Conservation (phyloP, 2,888 invertebrate species). For the Exephanes ischioxanthus region DNA sequence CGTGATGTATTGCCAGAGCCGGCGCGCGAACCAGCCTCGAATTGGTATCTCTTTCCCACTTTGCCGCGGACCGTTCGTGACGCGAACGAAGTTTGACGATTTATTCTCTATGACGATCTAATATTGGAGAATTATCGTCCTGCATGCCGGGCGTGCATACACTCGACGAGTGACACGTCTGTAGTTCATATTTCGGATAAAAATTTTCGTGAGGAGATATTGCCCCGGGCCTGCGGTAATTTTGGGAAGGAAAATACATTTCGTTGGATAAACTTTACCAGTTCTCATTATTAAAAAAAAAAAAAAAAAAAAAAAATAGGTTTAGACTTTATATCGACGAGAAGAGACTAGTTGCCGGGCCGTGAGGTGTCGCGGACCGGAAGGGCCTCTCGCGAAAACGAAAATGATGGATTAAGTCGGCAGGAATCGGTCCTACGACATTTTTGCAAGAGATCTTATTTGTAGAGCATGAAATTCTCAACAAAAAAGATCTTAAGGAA, state of each 20-base stretch:
- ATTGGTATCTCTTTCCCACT: constrained; percentile 12
- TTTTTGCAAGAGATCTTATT: neutral
- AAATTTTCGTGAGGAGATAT: neutral
- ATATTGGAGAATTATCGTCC: constrained; percentile 68
- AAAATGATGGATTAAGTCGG: neutral
- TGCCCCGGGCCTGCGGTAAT: neutral
- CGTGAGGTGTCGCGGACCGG: neutral
- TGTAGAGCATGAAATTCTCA: neutral
- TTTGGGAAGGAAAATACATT: neutral
- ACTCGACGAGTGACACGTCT: constrained; percentile 14
- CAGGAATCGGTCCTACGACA: neutral
- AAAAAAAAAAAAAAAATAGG: too few species aligned
- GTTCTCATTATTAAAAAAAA: too few species aligned
- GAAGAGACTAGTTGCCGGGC: too few species aligned
- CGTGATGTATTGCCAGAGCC: constrained; percentile 63
- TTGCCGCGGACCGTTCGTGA: constrained; percentile 53
- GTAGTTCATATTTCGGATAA: neutral
- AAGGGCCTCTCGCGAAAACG: neutral
- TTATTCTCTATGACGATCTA: constrained; percentile 70
- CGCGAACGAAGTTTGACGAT: constrained; percentile 67
- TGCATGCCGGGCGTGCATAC: neutral
- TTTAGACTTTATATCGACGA: too few species aligned
- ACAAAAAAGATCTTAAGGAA: neutral
- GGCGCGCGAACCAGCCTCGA: constrained; percentile 43
- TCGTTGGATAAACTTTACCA: neutral